Evolutionary conservation across 1,140 invertebrate species (phyloP), one percentile per base, ranked within the genome.

Genomic region (Andrena cerasifolii): DNA sequence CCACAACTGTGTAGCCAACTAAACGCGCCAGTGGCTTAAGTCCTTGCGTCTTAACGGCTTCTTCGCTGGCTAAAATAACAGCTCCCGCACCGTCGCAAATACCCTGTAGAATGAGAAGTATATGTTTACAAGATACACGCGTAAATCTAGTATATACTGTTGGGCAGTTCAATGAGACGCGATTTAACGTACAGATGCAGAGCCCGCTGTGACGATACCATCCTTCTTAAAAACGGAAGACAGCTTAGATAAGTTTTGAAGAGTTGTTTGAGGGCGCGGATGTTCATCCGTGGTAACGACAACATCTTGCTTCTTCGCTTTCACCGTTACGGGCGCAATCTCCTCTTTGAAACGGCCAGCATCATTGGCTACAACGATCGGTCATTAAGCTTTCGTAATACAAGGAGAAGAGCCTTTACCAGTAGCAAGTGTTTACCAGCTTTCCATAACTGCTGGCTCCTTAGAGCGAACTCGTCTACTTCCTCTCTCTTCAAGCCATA

Each of bases 81-180:
- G 97, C 96, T 45, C 96, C 97, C 33, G 98, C 99, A 36, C 99
- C 99, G 93, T 99, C 99, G 92, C 97, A 98, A 62, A 99, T 96
- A 79, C 99, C 99, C 96, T 97, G 86, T 65, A 90, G 75, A 49
- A 56, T 49, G 5, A 54, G 40, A 26, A 31, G n/a, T 40, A 45
- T 10, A 12, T 16, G 0, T 66, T n/a, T 16, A 47, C 2, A 36
- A 21, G 18, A 8, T 28, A 26, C 14, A 63, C 76, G 12, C 33
- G 24, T 40, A 68, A 40, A n/a, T 36, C 8, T 14, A 12, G 24
- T 12, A 24, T 3, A 43, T n/a, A n/a, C n/a, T n/a, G n/a, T n/a
- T n/a, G n/a, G n/a, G 21, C 0, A 40, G 43, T 47, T 71, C 45
- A 78, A 59, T 71, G 49, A 58, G 21, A 56, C 43, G 21, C 24